Conservation (phyloP, 2,797 vertebrate species). For the Poliocrania exsul region DNA sequence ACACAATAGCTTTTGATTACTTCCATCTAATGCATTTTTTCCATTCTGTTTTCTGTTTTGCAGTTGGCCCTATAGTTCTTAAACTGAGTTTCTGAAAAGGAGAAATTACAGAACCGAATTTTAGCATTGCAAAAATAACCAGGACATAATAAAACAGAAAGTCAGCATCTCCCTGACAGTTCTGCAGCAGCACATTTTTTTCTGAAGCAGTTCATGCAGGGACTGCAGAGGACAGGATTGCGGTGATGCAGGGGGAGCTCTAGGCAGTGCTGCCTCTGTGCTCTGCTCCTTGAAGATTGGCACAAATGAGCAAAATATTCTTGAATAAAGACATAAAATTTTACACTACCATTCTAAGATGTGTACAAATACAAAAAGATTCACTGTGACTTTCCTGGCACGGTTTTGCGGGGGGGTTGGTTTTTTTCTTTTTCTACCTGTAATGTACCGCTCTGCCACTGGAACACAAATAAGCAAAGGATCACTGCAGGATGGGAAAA, state of each 20-base stretch:
- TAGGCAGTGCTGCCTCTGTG: background rate
- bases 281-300: background rate
- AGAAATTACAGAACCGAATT: conserved; percentile 1
- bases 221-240: background rate
- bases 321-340: background rate
- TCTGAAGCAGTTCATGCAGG: background rate
- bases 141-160: conserved; percentile 15
- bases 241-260: background rate
- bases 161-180: background rate
- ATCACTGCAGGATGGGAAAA: background rate
- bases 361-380: background rate
- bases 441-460: background rate
- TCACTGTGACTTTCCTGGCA: background rate
- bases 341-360: background rate
- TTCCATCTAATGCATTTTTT: conserved; percentile 21
- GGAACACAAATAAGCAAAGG: background rate
- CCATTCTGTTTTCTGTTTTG: background rate
- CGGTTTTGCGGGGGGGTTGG: background rate
- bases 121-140: conserved; percentile 16
- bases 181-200: background rate
- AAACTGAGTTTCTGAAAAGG: background rate
- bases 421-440: background rate
- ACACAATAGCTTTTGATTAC: conserved; percentile 50
- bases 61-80: background rate
- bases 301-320: background rate